A percentile compares a stretch with the other conserved stretches of the same genome.
phyloP scores from a whole-genome alignment of 2,888 invertebrate genomes.

The Temnothorax rugatulus region DNA sequence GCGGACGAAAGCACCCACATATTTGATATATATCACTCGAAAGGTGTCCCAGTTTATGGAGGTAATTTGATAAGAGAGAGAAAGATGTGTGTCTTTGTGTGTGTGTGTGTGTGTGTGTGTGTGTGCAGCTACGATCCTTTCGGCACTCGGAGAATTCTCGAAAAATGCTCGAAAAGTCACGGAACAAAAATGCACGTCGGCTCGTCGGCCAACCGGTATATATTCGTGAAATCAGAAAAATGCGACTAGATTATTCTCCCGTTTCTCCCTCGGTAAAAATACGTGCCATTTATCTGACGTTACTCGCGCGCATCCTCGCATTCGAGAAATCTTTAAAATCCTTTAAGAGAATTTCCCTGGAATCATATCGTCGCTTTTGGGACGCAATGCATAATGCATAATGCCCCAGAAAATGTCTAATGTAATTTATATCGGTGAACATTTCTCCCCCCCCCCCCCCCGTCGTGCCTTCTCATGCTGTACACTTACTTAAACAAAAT shows the following conservation, averaged over 20 bases:
- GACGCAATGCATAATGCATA: not conserved
- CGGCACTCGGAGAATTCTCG: conserved; percentile 32
- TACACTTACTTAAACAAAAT: conserved; percentile 22
- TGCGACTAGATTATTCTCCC: conserved; percentile 42
- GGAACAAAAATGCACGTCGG: conserved; percentile 39
- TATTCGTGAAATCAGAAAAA: conserved; percentile 45
- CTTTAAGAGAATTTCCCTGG: conserved; percentile 5
- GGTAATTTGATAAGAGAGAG: conserved; percentile 42
- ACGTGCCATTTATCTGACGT: conserved; percentile 42
- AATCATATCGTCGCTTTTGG: conserved; percentile 6
- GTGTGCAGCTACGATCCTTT: not conserved
- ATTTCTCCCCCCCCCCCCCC: too few species aligned
- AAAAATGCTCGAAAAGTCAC: conserved; percentile 36
- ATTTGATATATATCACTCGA: conserved; percentile 29
- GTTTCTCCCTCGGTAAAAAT: conserved; percentile 15
- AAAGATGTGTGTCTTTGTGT: not conserved
- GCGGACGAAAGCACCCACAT: not conserved
- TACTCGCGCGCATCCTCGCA: conserved; percentile 8
- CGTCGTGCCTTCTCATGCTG: not conserved
- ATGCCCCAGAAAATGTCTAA: not conserved
- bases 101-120: not conserved
- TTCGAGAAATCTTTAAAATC: conserved; percentile 19
- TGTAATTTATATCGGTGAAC: conserved; percentile 28
- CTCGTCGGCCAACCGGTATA: conserved; percentile 20
- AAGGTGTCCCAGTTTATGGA: conserved; percentile 17